phyloP scores from a whole-genome alignment of 2,797 vertebrate genomes.

The Pampus argenteus region DNA sequence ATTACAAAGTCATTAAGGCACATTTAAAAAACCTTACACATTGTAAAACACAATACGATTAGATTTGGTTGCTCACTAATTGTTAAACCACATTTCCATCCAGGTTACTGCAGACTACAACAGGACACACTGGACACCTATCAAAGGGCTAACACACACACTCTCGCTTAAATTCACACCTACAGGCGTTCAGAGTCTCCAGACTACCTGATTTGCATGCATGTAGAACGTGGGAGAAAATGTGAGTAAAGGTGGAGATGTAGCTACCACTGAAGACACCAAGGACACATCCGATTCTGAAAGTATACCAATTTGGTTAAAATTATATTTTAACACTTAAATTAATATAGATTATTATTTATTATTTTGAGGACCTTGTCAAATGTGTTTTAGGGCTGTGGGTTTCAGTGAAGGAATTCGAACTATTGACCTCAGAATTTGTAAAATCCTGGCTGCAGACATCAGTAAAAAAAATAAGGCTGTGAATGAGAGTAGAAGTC shows the following conservation, averaged over 20 bases:
- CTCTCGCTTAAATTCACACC: slow-evolving; percentile 42
- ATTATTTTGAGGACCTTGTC: not conserved
- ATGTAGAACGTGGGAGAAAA: slow-evolving; percentile 37
- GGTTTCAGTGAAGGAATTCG: not conserved
- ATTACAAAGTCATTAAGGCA: slow-evolving; percentile 53
- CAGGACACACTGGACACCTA: slow-evolving; percentile 35
- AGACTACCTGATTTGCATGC: slow-evolving; percentile 53
- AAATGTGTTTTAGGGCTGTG: too few species aligned
- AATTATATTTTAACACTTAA: not conserved
- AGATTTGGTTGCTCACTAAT: slow-evolving; percentile 18
- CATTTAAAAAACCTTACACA: slow-evolving; percentile 36
- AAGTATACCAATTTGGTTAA: too few species aligned
- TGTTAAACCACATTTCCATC: slow-evolving; percentile 6
- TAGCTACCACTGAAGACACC: slow-evolving; percentile 13
- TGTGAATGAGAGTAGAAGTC: slow-evolving; percentile 7
- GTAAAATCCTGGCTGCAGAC: not conserved
- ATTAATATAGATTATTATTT: not conserved
- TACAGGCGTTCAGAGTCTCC: slow-evolving; percentile 43
- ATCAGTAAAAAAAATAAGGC: not conserved
- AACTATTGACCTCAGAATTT: not conserved
- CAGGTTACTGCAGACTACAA: slow-evolving; percentile 14
- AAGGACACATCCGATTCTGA: slow-evolving; percentile 9
- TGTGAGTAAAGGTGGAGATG: slow-evolving; percentile 27
- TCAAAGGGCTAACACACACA: slow-evolving; percentile 41
- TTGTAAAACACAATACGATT: slow-evolving; percentile 14